Evolutionary conservation across 2,113 vertebrate genomes (phyloP).

Genomic region (Felis chaus): DNA sequence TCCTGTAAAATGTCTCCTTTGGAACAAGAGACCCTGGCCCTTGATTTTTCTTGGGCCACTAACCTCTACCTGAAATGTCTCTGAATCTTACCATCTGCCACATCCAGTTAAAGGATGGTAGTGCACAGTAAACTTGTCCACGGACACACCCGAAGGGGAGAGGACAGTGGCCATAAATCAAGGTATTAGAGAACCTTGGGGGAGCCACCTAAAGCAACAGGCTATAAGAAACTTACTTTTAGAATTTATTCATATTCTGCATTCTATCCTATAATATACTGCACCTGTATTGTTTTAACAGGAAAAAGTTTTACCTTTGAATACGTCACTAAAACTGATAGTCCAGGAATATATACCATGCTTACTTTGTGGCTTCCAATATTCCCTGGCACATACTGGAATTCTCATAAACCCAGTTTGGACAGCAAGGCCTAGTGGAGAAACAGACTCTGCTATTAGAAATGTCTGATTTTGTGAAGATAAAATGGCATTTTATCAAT

Average conservation of each 20-base stretch:
- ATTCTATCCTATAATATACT: conserved; percentile 23
- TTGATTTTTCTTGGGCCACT: conserved; percentile 36
- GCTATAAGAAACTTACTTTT: neutral
- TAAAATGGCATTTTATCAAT: conserved; percentile 37
- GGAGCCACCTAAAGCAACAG: neutral
- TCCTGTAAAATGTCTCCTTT: neutral
- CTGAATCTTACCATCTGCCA: conserved; percentile 1
- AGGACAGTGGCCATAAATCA: conserved; percentile 18
- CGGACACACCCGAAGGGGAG: neutral
- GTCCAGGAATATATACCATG: neutral
- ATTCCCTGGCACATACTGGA: neutral
- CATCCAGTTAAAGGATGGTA: neutral
- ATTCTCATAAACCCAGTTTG: neutral
- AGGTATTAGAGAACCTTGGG: neutral
- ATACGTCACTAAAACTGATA: conserved; percentile 5
- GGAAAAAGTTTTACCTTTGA: neutral
- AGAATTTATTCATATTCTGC: conserved; percentile 17
- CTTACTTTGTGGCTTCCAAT: neutral
- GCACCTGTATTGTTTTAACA: conserved; percentile 3
- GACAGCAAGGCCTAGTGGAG: neutral
- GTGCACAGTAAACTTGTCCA: conserved; percentile 12
- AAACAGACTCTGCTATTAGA: conserved; percentile 12
- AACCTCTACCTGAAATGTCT: conserved; percentile 35
- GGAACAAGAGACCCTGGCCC: neutral
- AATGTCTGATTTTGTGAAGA: conserved; percentile 25